A percentile compares a stretch with the other conserved stretches of the same genome.
Evolutionary conservation across 2,797 vertebrate species (phyloP).

Genomic region (Smutsia temminckii): DNA sequence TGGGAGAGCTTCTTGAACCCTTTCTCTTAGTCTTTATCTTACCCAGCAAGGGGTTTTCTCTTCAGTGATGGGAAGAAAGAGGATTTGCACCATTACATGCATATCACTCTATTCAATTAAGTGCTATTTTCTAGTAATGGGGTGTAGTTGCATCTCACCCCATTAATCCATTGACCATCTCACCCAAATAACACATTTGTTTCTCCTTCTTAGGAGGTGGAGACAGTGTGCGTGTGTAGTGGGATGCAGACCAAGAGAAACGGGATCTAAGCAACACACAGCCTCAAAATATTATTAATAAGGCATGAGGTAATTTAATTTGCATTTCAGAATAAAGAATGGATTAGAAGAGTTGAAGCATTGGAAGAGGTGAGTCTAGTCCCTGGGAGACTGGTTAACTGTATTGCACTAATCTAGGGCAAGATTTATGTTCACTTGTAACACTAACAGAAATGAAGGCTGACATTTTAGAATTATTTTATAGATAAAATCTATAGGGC

Average conservation of each 20-base stretch:
- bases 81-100: not conserved
- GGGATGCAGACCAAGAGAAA: not conserved
- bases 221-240: not conserved
- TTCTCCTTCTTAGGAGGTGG: not conserved
- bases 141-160: not conserved
- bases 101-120: not conserved
- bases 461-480: slow-evolving; percentile 26
- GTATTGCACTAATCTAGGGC: not conserved
- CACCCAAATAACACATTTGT: not conserved
- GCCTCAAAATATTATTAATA: not conserved
- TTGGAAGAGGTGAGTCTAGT: not conserved
- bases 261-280: not conserved
- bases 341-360: not conserved
- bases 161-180: too few relatives aligned
- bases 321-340: not conserved
- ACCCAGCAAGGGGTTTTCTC: not conserved
- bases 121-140: not conserved
- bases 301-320: not conserved
- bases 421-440: not conserved
- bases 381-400: not conserved
- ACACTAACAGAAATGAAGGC: not conserved
- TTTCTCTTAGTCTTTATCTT: not conserved
- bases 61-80: not conserved
- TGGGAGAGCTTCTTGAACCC: not conserved
- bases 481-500: not conserved